Base-by-base conservation (phyloP, 2,113 vertebrate species). In the Xenopus borealis region DNA sequence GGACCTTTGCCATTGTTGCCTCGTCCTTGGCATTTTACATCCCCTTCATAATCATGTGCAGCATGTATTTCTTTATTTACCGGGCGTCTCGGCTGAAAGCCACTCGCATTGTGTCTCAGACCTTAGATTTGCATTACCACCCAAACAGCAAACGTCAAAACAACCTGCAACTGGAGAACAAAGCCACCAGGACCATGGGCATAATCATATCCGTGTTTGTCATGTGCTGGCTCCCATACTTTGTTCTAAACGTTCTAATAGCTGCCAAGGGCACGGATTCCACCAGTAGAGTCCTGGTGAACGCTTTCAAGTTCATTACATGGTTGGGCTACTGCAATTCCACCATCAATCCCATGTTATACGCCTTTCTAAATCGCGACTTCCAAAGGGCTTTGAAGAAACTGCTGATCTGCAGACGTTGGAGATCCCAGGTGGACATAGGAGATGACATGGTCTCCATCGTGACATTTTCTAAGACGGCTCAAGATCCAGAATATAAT, bases 161-260 rank as follows among this genome's bases (percentile, higher is more conserved):
- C 77, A 88, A 89, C 10, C 81, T 90, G 68, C 89, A 90, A 79
- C 85, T 92, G 66, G 93, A 95, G 81, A 93, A 96, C 81, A 89
- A 88, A 74, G 86, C 88, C 79, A 89, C 88, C 0, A 68, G 81
- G 78, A 89, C 88, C 70, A 89, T 89, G 19, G 93, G 91, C 61
- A 93, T 88, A 9, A 93, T 96, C 72, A 92, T 96, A 11, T 94
- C 94, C 0, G 93, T 87, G 6, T 96, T 96, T 0, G 90, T 94
- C 52, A 84, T 95, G n/a, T 96, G 94, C 81, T 96, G 94, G 94
- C 85, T 95, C 76, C 94, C 94, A 0, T 96, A 96, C 82, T 96
- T 96, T 45, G 91, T 94, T 73, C 80, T 94, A 50, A 95, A 95
- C 2, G 91, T 93, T 2, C 87, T 92, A 79, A 82, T 94, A 8